These are phyloP conservation scores for Lates calcarifer DNA, from an alignment of 2,113 vertebrate species.

Conservation along the genomic window DNA sequence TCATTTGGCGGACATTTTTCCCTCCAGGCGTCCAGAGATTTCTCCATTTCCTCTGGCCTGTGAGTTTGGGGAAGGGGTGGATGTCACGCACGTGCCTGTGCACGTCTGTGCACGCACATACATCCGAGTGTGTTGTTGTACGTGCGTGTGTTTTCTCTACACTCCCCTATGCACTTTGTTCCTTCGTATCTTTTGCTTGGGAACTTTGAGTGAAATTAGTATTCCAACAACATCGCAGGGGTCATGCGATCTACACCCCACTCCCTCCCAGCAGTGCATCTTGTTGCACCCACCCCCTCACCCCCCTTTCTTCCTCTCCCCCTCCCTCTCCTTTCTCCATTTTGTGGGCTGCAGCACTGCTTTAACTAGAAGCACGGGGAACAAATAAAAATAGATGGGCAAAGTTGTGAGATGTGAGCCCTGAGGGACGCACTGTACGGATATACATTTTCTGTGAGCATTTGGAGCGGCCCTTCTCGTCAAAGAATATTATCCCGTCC, in stretches of 20 bases:
- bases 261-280: constrained; percentile 64
- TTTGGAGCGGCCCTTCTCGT: constrained; percentile 69
- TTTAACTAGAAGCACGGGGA: constrained; percentile 75
- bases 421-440: constrained; percentile 67
- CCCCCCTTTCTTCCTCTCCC: constrained; percentile 3
- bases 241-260: constrained; percentile 69
- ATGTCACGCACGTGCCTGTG: neutral
- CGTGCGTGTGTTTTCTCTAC: constrained; percentile 6
- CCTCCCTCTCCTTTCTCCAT: constrained; percentile 51
- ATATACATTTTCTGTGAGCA: constrained; percentile 73
- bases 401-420: constrained; percentile 79
- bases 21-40: constrained; percentile 1
- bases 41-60: neutral
- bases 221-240: constrained; percentile 67
- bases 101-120: neutral
- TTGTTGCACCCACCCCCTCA: constrained; percentile 1
- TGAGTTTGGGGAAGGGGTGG: neutral
- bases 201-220: constrained; percentile 73
- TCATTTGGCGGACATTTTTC: constrained; percentile 27
- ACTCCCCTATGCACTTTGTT: constrained; percentile 64
- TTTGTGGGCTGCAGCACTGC: constrained; percentile 70
- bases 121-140: neutral
- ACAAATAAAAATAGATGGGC: constrained; percentile 81
- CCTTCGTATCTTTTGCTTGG: constrained; percentile 50
- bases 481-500: constrained; percentile 69